Base-by-base conservation (phyloP, 2,888 invertebrate species). In the Vannuccia rotundouncinata region DNA sequence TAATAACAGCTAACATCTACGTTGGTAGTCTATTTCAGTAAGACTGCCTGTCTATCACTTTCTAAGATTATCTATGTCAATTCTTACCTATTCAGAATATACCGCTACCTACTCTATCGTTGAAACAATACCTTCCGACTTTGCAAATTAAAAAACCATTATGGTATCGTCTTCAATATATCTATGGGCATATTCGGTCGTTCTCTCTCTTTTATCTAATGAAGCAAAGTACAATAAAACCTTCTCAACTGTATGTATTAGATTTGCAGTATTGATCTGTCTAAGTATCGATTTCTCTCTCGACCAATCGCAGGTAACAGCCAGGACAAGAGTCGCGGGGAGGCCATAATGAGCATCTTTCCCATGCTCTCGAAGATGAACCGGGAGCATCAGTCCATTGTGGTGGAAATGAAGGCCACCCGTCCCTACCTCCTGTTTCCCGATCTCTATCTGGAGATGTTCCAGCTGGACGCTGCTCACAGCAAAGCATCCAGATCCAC, bases 371-470 rank as follows among this genome's bases (percentile, higher is more conserved):
- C 78, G 1, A 79, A 1, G 1, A 30, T 80, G 31, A 80, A 79
- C 29, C 77, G 59, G 0, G 80, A 80, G 22, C 80, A 80, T 45
- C 75, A 80, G 30, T 76, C 29, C 27, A 75, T 79, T 2, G 59
- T 80, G 1, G 28, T 74, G n/a, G 25, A 80, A 29, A 31, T 80
- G 13, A 29, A 59, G 31, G 45, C 30, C 25, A 22, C 78, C 10
- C 29, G 28, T 22, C 80, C 80, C 25, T 25, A 80, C 28, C 45
- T 80, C 27, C 29, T 29, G 22, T 80, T 80, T 31, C 80, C 77
- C 10, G 78, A 80, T 30, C 59, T 80, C 13, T 80, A 80, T 29
- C 10, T 45, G 1, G 79, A 80, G n/a, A 80, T 80, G 80, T 80
- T 80, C 59, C 28, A 31, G 27, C n/a, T 80, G 1, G 77, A 77